phyloP scores from a whole-genome alignment of 1,140 invertebrate species.

The Drosophila kohkoa region DNA sequence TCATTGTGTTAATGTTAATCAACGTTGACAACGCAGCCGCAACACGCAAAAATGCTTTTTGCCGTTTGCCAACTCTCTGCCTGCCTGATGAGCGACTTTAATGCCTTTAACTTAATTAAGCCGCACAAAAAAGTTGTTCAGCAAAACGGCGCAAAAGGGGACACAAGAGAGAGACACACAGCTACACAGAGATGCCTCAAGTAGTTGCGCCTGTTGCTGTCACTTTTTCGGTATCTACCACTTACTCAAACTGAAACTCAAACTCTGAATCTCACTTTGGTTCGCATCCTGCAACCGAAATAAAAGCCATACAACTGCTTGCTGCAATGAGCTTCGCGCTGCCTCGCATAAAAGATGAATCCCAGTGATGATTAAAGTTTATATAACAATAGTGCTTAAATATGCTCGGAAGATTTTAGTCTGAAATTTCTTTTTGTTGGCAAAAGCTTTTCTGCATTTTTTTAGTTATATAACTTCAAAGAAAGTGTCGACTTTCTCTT shows the following conservation, averaged over 20 bases:
- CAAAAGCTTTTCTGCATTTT: no score
- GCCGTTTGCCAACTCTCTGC: conserved; percentile 27
- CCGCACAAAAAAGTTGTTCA: conserved; percentile 50
- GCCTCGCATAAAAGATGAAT: no score
- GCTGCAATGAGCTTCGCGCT: background rate
- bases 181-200: conserved; percentile 38
- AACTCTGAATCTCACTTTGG: background rate
- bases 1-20: conserved; percentile 81
- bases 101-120: conserved; percentile 77
- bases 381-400: no score
- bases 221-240: conserved; percentile 34
- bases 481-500: no score
- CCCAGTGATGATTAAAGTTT: no score
- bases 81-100: conserved; percentile 44
- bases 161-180: no score
- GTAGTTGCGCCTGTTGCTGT: conserved; percentile 73
- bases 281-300: conserved; percentile 6
- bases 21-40: conserved; percentile 76
- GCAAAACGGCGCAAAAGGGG: background rate
- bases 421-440: no score
- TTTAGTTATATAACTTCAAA: no score
- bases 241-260: background rate
- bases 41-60: conserved; percentile 70
- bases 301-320: background rate
- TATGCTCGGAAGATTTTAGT: no score